Base-by-base conservation (phyloP, 2,113 vertebrate genomes). In the Leucopsar rothschildi region DNA sequence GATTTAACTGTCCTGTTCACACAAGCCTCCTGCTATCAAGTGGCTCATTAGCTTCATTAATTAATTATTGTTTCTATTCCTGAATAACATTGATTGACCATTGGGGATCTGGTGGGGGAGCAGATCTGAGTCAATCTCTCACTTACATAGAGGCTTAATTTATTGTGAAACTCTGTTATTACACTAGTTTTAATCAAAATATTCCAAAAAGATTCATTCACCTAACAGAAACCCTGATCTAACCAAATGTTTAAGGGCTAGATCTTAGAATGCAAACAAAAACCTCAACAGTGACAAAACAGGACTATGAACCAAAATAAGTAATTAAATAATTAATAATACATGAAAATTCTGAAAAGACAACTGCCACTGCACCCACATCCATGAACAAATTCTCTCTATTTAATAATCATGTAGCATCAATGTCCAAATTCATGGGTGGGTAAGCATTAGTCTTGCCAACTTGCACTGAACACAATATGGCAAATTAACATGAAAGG, bases 11-110 rank as follows among this genome's bases (percentile, higher is more conserved):
- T 57, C 22, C 25, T 60, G 49, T 33, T 77, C 82, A 83, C 47
- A 88, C 25, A 70, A 70, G 17, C 45, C n/a, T 68, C 44, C 82
- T 86, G n/a, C 73, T 90, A 79, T 68, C 66, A 71, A 72, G 63
- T 33, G 57, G 49, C 50, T 66, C 35, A 82, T 65, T 93, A 97
- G 27, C 45, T 68, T 60, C 23, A 86, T 77, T 77, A 68, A 66
- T 86, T 65, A 76, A 33, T 44, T 88, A 82, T 49, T 93, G 64
- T 57, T 95, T 83, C 68, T 86, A 25, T 83, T 93, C 93, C 73
- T 81, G 61, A 87, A 42, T 55, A 92, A 87, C 23, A 40, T 6
- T 35, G 44, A 84, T 47, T 64, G 70, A 78, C 56, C 52, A 89
- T 2, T 16, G 11, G 27, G 8, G 33, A 44, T 53, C 63, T 75